These are phyloP conservation scores for Priocnemis perturbator DNA, from an alignment of 2,888 invertebrate genomes.

Conservation along the genomic window DNA sequence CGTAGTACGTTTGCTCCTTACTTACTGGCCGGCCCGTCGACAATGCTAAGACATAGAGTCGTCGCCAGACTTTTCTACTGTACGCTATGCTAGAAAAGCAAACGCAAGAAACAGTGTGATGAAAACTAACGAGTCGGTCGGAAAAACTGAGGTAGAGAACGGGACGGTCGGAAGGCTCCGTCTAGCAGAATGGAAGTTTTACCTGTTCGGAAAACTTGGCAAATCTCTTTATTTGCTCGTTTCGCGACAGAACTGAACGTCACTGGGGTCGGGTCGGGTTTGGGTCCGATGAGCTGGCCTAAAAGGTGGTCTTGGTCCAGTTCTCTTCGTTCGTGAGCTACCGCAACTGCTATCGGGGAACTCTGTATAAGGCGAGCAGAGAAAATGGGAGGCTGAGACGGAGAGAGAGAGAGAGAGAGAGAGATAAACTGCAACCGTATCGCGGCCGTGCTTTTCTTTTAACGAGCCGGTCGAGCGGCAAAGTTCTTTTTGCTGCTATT, in stretches of 20 bases:
- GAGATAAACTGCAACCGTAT: conserved; percentile 23
- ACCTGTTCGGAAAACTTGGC: conserved; percentile 56
- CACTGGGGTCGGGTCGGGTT: conserved; percentile 27
- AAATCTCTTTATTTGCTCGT: conserved; percentile 57
- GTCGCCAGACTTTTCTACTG: no score
- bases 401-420: not conserved
- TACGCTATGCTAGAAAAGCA: no score
- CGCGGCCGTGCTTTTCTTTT: conserved; percentile 50
- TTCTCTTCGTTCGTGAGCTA: not conserved
- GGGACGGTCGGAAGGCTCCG: no score
- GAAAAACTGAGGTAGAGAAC: no score
- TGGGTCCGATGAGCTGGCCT: conserved; percentile 4
- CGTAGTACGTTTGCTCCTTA: no score
- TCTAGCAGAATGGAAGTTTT: no score
- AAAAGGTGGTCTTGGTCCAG: not conserved
- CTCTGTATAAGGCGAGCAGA: conserved; percentile 9
- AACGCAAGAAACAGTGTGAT: no score
- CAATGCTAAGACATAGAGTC: no score
- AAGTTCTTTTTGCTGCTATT: conserved; percentile 65
- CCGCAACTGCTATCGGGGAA: conserved; percentile 11
- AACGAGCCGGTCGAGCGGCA: conserved; percentile 54
- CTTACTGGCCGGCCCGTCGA: no score
- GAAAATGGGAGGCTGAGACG: not conserved
- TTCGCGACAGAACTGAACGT: conserved; percentile 32
- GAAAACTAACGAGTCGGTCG: no score